Conservation (phyloP, 2,113 vertebrate species). For the Isurus oxyrinchus region DNA sequence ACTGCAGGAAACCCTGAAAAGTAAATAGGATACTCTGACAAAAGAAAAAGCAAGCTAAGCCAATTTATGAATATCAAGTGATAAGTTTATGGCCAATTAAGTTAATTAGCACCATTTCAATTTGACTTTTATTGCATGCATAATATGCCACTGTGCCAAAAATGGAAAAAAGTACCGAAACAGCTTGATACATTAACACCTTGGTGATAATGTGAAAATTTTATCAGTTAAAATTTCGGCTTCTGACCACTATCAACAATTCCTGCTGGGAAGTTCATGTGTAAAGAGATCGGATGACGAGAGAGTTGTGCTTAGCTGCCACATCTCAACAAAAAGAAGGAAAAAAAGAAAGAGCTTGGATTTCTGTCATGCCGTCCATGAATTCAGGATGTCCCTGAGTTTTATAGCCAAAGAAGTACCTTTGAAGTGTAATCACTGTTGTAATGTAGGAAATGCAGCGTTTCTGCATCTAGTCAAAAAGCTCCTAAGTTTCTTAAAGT, state of each 20-base stretch:
- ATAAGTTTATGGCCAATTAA: background rate
- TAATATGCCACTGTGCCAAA: background rate
- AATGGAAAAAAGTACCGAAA: background rate
- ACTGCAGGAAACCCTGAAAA: background rate
- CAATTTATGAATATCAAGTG: background rate
- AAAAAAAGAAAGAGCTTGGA: background rate
- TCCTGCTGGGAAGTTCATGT: background rate
- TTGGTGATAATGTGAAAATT: background rate
- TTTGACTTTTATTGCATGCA: background rate
- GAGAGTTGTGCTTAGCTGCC: background rate
- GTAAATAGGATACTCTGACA: background rate
- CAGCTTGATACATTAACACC: background rate
- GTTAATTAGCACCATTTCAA: conserved; percentile 13
- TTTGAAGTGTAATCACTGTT: background rate
- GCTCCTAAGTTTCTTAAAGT: background rate
- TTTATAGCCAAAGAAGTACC: background rate
- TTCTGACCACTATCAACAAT: background rate
- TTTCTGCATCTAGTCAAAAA: background rate
- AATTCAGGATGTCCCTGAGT: background rate
- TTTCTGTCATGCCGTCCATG: background rate
- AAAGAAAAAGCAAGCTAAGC: background rate
- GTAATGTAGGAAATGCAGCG: background rate
- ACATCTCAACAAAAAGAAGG: background rate
- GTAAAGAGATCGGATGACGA: background rate
- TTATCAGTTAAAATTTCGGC: background rate